These are phyloP conservation scores for Drosophila borealis DNA, from an alignment of 2,888 invertebrate genomes.

Conservation along the genomic window DNA sequence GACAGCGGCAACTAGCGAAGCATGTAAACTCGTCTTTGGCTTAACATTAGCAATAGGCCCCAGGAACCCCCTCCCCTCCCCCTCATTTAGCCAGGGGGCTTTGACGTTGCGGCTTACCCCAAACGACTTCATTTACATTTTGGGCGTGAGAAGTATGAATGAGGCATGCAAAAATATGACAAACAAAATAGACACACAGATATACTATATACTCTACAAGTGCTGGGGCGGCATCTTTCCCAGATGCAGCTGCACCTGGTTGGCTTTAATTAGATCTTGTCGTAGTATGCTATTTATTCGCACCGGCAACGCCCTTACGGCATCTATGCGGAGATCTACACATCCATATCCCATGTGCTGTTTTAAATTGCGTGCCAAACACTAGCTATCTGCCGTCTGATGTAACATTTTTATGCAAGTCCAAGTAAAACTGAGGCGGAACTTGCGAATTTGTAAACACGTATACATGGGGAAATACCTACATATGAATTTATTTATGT, in stretches of 20 bases:
- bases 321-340: conserved; percentile 47
- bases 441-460: conserved; percentile 27
- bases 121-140: conserved; percentile 72
- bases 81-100: neutral
- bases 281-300: conserved; percentile 31
- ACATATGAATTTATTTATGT: conserved; percentile 2
- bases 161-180: conserved; percentile 57
- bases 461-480: neutral
- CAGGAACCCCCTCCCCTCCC: neutral
- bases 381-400: conserved; percentile 41
- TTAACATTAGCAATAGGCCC: conserved; percentile 48
- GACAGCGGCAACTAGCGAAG: conserved; percentile 53
- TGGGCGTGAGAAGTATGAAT: conserved; percentile 75
- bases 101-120: conserved; percentile 28
- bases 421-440: conserved; percentile 54
- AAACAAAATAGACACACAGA: conserved; percentile 36
- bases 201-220: conserved; percentile 1
- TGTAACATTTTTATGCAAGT: conserved; percentile 54
- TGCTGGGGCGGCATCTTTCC: conserved; percentile 45
- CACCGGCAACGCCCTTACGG: conserved; percentile 45
- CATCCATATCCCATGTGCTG: conserved; percentile 37
- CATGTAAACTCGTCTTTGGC: conserved; percentile 68
- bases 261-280: conserved; percentile 53
- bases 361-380: conserved; percentile 66
- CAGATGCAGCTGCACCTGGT: conserved; percentile 47